Evolutionary conservation across 2,113 vertebrate species (phyloP), one percentile per base, ranked within the genome.

Genomic region (Solenodon paradoxus): DNA sequence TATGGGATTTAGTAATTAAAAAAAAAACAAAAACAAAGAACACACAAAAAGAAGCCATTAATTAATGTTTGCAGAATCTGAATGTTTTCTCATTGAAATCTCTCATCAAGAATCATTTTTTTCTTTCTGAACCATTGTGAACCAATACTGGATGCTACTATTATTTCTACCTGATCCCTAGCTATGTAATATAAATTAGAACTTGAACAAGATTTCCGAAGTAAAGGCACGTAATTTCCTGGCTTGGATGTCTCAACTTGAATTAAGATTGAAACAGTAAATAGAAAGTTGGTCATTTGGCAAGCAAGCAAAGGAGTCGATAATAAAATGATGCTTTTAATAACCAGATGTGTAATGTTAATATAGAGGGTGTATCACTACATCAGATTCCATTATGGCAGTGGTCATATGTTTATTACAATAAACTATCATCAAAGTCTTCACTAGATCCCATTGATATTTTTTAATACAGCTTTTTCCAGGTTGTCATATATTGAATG

Each of bases 401-500:
- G 10, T 53, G 69, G 74, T 79, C 40, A 40, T 77, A 7, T 20
- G 4, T 81, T 89, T 97, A 92, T 81, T 92, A 22, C 30, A 95
- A 78, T 85, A 94, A 90, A 26, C 26, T 94, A 47, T 69, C 79
- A 71, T 78, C 74, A 92, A 87, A 59, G 11, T 53, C 94, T 96
- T 88, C 40, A 64, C 49, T 72, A 95, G 24, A 53, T 77, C 51
- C 22, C 19, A 57, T 0, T 49, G 35, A 30, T 20, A 81, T 51
- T 64, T 85, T 97, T 95, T 72, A 85, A 79, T 51, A 3, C 38
- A 94, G 16, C 30, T 88, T 61, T 71, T 84, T 82, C 63, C 63
- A 90, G 80, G 19, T 74, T 95, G 51, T 89, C 96, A 96, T 49
- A 89, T 94, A 97, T 92, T 94, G 47, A 96, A 94, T 45, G 94